These are phyloP conservation scores for Drosophila prolongata DNA, from an alignment of 2,888 invertebrate genomes.

Conservation along the genomic window DNA sequence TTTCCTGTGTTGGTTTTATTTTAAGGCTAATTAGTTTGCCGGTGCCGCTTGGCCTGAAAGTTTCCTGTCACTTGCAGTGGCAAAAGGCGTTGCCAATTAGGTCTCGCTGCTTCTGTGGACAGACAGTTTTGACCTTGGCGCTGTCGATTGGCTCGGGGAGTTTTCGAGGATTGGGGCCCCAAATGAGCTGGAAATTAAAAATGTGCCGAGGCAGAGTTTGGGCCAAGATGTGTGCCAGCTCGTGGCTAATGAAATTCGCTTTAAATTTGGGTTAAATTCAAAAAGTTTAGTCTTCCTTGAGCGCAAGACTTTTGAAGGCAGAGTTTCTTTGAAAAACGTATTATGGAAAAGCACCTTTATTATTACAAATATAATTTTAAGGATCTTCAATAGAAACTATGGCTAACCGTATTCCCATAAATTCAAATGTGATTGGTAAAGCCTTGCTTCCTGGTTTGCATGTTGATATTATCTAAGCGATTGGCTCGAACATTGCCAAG, in stretches of 20 bases:
- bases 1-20: slow-evolving; percentile 42
- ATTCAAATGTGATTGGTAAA: no score
- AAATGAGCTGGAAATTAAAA: slow-evolving; percentile 48
- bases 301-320: no score
- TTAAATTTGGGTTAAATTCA: background rate
- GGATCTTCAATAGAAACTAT: no score
- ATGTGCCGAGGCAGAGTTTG: slow-evolving; percentile 19
- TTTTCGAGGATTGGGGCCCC: slow-evolving; percentile 15
- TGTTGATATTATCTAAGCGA: slow-evolving; percentile 10
- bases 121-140: slow-evolving; percentile 47
- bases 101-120: slow-evolving; percentile 41
- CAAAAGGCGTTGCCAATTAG: slow-evolving; percentile 76
- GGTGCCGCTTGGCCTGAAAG: slow-evolving; percentile 61
- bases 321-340: no score
- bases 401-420: no score
- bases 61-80: slow-evolving; percentile 76
- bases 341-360: no score
- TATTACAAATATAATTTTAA: no score
- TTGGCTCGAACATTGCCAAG: slow-evolving; percentile 17
- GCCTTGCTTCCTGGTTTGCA: slow-evolving; percentile 2
- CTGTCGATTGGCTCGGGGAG: slow-evolving; percentile 33
- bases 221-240: slow-evolving; percentile 2
- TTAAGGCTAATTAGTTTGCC: slow-evolving; percentile 77
- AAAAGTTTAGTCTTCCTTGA: background rate
- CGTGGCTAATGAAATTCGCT: slow-evolving; percentile 1